A percentile compares a stretch with the other conserved stretches of the same genome.
Conservation (phyloP, 2,797 vertebrate genomes). For the Salmo trutta region DNA sequence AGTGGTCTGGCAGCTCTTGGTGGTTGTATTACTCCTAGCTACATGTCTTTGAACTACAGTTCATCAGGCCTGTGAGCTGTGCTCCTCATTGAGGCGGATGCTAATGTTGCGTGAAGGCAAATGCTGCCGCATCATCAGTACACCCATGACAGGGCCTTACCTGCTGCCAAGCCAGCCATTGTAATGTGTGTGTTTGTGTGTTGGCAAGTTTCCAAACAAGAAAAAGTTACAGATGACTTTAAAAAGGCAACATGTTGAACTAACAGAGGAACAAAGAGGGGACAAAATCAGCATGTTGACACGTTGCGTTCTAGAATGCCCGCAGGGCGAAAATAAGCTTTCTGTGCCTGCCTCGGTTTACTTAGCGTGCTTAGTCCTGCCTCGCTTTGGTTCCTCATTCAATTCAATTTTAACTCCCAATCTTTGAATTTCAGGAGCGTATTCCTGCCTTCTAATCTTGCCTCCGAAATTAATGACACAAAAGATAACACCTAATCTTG, state of each 20-base stretch:
- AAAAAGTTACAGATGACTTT: slow-evolving; percentile 58
- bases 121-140: slow-evolving; percentile 68
- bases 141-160: slow-evolving; percentile 42
- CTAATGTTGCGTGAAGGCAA: slow-evolving; percentile 72
- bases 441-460: background rate
- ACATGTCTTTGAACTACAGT: slow-evolving; percentile 52
- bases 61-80: slow-evolving; percentile 48
- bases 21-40: slow-evolving; percentile 48
- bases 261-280: slow-evolving; percentile 54
- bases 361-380: background rate
- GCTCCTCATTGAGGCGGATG: slow-evolving; percentile 56
- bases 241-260: slow-evolving; percentile 43
- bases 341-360: background rate
- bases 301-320: slow-evolving; percentile 29
- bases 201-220: slow-evolving; percentile 60
- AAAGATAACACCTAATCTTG: background rate
- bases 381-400: background rate
- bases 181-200: slow-evolving; percentile 54
- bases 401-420: background rate
- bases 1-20: background rate
- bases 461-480: background rate
- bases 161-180: slow-evolving; percentile 54
- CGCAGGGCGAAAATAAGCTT: background rate
- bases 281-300: slow-evolving; percentile 40
- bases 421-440: background rate